phyloP scores from a whole-genome alignment of 2,113 vertebrate species.

The Bos indicus region DNA sequence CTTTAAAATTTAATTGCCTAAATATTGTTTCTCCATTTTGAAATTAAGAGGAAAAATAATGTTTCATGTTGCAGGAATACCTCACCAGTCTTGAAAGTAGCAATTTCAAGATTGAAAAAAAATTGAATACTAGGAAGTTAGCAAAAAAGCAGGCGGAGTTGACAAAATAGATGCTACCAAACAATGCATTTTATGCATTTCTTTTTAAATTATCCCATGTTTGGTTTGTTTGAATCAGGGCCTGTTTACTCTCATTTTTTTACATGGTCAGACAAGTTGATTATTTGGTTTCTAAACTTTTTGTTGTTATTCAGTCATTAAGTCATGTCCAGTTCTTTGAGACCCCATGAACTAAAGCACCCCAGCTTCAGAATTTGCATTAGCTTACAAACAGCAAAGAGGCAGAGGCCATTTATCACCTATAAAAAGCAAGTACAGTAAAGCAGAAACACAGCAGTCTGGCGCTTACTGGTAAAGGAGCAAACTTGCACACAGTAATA shows the following conservation, averaged over 20 bases:
- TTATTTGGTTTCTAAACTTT: neutral
- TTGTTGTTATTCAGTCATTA: neutral
- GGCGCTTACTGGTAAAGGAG: neutral
- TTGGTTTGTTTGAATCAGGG: neutral
- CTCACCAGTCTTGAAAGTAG: neutral
- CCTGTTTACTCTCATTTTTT: neutral
- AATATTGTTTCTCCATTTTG: conserved; percentile 15
- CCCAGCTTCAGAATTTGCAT: neutral
- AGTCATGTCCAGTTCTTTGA: neutral
- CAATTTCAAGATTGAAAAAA: neutral
- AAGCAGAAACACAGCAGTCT: neutral
- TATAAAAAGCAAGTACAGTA: neutral
- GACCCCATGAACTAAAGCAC: neutral
- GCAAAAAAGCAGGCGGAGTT: neutral
- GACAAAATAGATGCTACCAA: neutral
- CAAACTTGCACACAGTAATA: neutral
- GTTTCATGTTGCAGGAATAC: neutral
- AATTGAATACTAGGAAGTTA: conserved; percentile 6
- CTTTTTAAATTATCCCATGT: neutral
- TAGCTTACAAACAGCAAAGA: neutral
- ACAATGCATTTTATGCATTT: neutral
- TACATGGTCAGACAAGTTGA: neutral
- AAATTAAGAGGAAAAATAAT: conserved; percentile 10
- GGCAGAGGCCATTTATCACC: neutral
- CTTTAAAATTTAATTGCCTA: conserved; percentile 12